phyloP scores from a whole-genome alignment of 2,888 invertebrate species.

The Nephrotoma flavescens region DNA sequence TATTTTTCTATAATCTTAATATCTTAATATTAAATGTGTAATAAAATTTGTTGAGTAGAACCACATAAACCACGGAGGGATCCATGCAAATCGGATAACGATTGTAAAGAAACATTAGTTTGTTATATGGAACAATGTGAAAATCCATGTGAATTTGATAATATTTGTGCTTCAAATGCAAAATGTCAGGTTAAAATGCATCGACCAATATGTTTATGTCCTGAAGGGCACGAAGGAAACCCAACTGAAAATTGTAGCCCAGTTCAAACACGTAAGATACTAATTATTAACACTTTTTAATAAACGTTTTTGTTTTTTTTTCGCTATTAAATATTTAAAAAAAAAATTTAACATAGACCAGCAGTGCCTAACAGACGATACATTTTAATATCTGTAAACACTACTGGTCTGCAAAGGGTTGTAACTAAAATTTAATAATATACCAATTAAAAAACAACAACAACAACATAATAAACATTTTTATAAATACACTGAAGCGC shows the following conservation, averaged over 20 bases:
- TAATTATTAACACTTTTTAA: constrained; percentile 9
- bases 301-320: background rate
- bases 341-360: constrained; percentile 16
- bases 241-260: constrained; percentile 67
- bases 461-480: background rate
- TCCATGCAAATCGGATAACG: constrained; percentile 68
- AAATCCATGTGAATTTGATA: constrained; percentile 70
- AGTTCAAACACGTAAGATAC: constrained; percentile 57
- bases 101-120: constrained; percentile 69
- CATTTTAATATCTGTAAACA: background rate
- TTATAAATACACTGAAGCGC: background rate
- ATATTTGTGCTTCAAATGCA: constrained; percentile 59
- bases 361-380: constrained; percentile 5
- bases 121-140: constrained; percentile 71
- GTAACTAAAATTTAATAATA: background rate
- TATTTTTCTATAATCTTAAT: background rate
- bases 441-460: background rate
- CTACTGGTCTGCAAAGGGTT: background rate
- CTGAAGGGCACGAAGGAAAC: constrained; percentile 66
- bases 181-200: constrained; percentile 70
- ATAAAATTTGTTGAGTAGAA: constrained; percentile 35
- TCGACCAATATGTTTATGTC: constrained; percentile 69
- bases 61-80: constrained; percentile 46
- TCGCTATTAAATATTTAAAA: background rate
- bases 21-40: background rate